These are phyloP conservation scores for Phlogophora meticulosa DNA, from an alignment of 2,888 invertebrate genomes.

Conservation along the genomic window DNA sequence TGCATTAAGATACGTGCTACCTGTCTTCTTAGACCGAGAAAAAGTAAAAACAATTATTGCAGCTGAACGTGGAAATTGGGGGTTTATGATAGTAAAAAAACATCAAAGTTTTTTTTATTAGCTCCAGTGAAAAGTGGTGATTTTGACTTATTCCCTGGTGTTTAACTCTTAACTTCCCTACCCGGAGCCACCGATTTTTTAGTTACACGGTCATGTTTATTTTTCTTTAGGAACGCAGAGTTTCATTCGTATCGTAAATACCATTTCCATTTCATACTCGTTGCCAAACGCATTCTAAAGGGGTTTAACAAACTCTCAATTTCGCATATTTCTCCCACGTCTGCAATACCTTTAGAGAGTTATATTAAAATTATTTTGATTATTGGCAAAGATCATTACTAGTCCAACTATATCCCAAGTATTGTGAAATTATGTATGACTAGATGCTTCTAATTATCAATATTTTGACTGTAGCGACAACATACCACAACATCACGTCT, in stretches of 20 bases:
- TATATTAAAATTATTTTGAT: conserved; percentile 1
- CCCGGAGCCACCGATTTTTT: no score
- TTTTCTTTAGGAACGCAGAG: conserved; percentile 13
- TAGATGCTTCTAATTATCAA: neutral
- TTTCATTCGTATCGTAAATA: conserved; percentile 31
- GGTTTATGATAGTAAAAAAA: no score
- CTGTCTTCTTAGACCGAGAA: no score
- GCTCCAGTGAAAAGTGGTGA: no score
- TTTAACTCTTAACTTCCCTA: no score
- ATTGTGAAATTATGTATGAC: neutral
- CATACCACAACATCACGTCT: no score
- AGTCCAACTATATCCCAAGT: neutral
- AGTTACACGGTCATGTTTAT: conserved; percentile 7
- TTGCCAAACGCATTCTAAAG: conserved; percentile 40
- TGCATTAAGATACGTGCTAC: no score
- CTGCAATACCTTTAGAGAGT: neutral
- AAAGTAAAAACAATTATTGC: no score
- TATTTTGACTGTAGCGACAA: neutral
- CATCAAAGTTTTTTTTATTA: no score
- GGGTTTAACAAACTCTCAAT: conserved; percentile 29
- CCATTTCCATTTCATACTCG: conserved; percentile 25
- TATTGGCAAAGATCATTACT: neutral
- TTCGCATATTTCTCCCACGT: neutral
- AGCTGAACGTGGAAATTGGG: no score
- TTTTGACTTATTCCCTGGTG: no score